A percentile compares a stretch with the other conserved stretches of the same genome.
Evolutionary conservation across 2,797 vertebrate species (phyloP).

Genomic region (Amblyraja radiata): DNA sequence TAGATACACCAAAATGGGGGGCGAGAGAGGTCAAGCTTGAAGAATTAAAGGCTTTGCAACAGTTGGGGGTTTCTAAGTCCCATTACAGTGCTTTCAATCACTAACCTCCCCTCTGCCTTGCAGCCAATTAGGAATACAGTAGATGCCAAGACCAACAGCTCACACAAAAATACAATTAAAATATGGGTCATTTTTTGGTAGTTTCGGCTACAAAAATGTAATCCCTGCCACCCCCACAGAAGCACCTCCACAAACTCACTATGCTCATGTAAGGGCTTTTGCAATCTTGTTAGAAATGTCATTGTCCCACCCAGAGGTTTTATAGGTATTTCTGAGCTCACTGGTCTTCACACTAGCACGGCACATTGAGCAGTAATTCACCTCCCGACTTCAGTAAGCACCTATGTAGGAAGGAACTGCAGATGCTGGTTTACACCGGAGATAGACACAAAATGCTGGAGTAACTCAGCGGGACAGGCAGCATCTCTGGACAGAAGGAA

Average conservation of each 20-base stretch:
- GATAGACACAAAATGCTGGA: too few species aligned
- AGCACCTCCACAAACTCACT: too few species aligned
- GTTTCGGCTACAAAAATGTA: not conserved
- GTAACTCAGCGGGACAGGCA: too few species aligned
- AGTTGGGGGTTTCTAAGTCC: slow-evolving; percentile 41
- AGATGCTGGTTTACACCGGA: too few species aligned
- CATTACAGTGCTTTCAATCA: not conserved
- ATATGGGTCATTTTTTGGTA: not conserved
- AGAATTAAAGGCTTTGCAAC: slow-evolving; percentile 48
- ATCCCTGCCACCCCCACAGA: not conserved
- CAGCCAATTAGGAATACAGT: slow-evolving; percentile 33
- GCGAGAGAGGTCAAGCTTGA: slow-evolving; percentile 46
- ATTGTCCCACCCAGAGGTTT: not conserved
- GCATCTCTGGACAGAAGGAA: too few species aligned
- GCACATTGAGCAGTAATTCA: too few species aligned
- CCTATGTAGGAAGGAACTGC: too few species aligned
- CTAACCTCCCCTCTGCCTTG: slow-evolving; percentile 38
- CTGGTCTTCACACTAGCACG: too few species aligned
- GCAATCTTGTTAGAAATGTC: not conserved
- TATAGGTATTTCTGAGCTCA: not conserved
- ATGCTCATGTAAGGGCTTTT: not conserved
- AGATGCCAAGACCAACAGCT: not conserved
- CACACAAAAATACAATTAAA: not conserved
- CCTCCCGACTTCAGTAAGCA: too few species aligned
- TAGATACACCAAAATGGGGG: slow-evolving; percentile 48